These are phyloP conservation scores for Drosophila stalkeri DNA, from an alignment of 2,888 invertebrate species.

Conservation along the genomic window DNA sequence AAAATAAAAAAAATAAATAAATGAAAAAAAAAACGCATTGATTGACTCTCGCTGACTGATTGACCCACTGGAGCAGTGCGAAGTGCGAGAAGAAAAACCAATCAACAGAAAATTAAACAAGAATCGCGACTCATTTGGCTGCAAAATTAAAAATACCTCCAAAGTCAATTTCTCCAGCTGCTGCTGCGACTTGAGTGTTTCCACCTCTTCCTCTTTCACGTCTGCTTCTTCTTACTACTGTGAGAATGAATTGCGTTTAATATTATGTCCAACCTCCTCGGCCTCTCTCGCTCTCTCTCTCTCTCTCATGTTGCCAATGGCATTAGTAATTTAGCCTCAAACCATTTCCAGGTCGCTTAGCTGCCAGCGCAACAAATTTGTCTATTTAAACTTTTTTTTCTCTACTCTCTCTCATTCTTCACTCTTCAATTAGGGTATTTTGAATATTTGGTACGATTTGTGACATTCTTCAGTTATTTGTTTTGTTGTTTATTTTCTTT, in stretches of 20 bases:
- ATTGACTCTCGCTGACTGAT: conserved; percentile 22
- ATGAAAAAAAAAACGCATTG: conserved; percentile 25
- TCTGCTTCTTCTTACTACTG: not conserved
- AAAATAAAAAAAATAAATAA: no score
- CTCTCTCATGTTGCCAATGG: conserved; percentile 32
- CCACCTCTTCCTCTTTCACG: not conserved
- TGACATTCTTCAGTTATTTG: not conserved
- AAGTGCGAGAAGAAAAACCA: conserved; percentile 50
- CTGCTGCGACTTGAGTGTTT: not conserved
- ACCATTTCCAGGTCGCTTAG: conserved; percentile 4
- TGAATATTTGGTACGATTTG: not conserved
- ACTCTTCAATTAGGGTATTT: not conserved
- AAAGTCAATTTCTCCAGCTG: conserved; percentile 43
- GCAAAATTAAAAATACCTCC: conserved; percentile 73
- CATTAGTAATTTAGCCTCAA: conserved; percentile 53
- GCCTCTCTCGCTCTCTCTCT: not conserved
- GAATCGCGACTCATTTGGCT: conserved; percentile 64
- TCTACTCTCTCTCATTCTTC: conserved; percentile 4
- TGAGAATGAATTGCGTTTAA: conserved; percentile 73
- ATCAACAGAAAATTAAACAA: conserved; percentile 71
- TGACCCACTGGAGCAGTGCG: conserved; percentile 4
- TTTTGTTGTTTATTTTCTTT: not conserved
- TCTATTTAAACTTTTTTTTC: conserved; percentile 69
- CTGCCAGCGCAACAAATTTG: conserved; percentile 69
- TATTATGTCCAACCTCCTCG: conserved; percentile 41